Conservation (phyloP, 2,113 vertebrate genomes). For the Poicephalus gulielmi region DNA sequence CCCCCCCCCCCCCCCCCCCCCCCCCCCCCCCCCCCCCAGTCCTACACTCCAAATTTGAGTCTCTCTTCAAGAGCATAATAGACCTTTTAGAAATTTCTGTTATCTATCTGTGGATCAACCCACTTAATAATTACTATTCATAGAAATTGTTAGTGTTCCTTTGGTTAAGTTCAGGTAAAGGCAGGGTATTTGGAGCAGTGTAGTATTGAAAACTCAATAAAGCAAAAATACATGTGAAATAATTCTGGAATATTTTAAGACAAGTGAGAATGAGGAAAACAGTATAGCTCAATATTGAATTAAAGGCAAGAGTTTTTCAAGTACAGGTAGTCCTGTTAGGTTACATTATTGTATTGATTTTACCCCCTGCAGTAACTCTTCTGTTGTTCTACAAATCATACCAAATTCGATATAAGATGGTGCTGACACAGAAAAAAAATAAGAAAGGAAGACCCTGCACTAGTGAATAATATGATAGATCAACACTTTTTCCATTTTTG, state of each 20-base stretch:
- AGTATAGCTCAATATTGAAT: not conserved
- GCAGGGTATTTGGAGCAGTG: not conserved
- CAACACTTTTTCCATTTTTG: constrained; percentile 20
- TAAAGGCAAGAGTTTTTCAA: not conserved
- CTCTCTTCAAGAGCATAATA: not conserved
- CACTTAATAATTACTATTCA: not conserved
- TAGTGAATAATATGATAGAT: not conserved
- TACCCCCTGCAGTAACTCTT: not conserved
- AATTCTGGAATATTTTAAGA: not conserved
- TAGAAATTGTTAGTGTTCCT: not conserved
- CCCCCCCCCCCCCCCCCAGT: not conserved
- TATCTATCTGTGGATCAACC: not conserved
- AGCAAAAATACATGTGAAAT: not conserved
- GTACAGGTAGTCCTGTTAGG: not conserved
- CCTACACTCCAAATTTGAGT: not conserved
- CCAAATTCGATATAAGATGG: not conserved
- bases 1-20: too few species aligned
- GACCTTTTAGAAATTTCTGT: not conserved
- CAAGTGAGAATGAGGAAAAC: not conserved
- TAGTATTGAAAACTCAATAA: not conserved
- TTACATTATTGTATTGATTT: not conserved
- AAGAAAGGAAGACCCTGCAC: not conserved
- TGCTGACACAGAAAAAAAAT: constrained; percentile 3
- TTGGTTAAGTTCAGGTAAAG: not conserved
- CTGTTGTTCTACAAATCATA: not conserved